A percentile compares a stretch with the other conserved stretches of the same genome.
Conservation (phyloP, 2,797 vertebrate species). For the Naso thynnoides region DNA sequence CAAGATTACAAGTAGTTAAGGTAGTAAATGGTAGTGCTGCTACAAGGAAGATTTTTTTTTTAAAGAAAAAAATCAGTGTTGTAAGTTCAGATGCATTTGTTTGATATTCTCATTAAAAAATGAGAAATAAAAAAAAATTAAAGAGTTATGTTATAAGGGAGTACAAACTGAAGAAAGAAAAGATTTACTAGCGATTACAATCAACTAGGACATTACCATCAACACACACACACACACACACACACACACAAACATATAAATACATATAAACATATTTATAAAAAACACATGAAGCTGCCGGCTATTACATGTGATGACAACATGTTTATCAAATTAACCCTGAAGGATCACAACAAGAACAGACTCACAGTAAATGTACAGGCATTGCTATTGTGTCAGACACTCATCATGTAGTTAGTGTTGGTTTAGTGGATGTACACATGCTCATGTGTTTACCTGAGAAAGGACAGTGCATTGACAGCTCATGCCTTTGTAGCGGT, state of each 20-base stretch:
- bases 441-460: slow-evolving; percentile 6
- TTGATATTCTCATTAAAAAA: no score
- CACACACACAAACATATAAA: background rate
- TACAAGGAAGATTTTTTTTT: background rate
- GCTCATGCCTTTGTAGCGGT: slow-evolving; percentile 8
- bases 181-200: background rate
- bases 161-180: background rate
- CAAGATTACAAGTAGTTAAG: background rate
- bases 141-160: background rate
- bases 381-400: background rate
- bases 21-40: background rate
- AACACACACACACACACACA: background rate
- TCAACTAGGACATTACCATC: background rate
- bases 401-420: background rate
- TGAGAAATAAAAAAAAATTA: no score
- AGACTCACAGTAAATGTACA: background rate
- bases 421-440: slow-evolving; percentile 13
- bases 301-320: background rate
- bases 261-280: background rate
- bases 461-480: slow-evolving; percentile 9
- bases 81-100: background rate
- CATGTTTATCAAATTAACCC: background rate
- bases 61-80: no score
- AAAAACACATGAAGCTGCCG: background rate
- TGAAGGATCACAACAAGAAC: background rate